phyloP scores from a whole-genome alignment of 2,113 vertebrate genomes.

The Saimiri boliviensis region DNA sequence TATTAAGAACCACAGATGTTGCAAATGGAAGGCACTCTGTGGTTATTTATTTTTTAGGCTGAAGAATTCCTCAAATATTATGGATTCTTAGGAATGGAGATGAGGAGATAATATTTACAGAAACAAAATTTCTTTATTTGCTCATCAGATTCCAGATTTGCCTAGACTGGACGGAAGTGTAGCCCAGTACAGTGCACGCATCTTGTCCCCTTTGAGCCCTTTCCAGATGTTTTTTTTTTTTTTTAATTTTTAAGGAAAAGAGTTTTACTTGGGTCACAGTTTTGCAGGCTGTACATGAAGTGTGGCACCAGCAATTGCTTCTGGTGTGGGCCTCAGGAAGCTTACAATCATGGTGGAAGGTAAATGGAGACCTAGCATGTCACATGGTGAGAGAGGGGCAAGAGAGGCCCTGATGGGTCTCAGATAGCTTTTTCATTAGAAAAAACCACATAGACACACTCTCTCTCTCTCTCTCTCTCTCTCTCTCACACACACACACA shows the following conservation, averaged over 20 bases:
- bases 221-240: background rate
- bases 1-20: background rate
- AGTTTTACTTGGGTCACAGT: too few relatives aligned
- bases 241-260: too few relatives aligned
- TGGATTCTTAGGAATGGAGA: background rate
- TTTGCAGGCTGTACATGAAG: too few relatives aligned
- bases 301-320: too few relatives aligned
- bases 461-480: too few relatives aligned
- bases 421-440: background rate
- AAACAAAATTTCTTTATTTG: background rate
- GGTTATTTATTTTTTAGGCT: background rate
- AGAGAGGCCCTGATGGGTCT: background rate
- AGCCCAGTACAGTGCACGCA: background rate
- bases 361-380: too few relatives aligned
- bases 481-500: too few relatives aligned
- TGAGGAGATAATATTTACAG: slow-evolving; percentile 3
- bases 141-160: background rate
- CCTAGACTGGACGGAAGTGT: background rate
- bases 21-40: background rate
- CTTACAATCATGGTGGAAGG: too few relatives aligned
- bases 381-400: too few relatives aligned
- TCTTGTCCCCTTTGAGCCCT: background rate
- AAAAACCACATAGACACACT: background rate
- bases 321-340: too few relatives aligned
- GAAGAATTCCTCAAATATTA: slow-evolving; percentile 10